A percentile compares a stretch with the other conserved stretches of the same genome.
phyloP scores from a whole-genome alignment of 2,113 vertebrate species.

The Mystacornis crossleyi region DNA sequence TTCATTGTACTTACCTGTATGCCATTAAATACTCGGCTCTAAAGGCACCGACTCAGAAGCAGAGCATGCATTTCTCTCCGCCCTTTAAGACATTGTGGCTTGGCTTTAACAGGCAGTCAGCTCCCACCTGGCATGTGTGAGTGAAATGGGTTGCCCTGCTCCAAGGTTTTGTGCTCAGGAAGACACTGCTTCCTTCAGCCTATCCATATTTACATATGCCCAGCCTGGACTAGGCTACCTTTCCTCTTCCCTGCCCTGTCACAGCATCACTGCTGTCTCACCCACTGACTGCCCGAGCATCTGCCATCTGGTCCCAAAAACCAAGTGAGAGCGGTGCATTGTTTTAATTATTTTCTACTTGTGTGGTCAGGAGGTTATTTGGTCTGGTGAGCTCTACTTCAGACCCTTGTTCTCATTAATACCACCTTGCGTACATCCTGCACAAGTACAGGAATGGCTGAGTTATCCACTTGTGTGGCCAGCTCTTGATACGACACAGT shows the following conservation, averaged over 20 bases:
- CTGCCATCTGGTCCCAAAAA: conserved; percentile 73
- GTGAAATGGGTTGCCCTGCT: neutral
- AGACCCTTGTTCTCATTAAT: conserved; percentile 67
- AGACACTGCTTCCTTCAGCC: neutral
- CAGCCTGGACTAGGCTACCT: neutral
- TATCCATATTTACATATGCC: neutral
- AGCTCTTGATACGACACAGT: conserved; percentile 64
- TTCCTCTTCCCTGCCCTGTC: neutral
- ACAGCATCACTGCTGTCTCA: conserved; percentile 13
- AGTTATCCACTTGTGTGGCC: conserved; percentile 82
- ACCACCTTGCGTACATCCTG: conserved; percentile 69
- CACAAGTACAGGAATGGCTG: conserved; percentile 14
- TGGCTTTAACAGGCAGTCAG: neutral
- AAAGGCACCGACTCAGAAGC: neutral
- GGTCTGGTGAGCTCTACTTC: conserved; percentile 70
- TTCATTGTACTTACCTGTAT: neutral
- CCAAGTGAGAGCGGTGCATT: conserved; percentile 60
- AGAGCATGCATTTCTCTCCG: neutral
- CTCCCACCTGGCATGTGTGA: neutral
- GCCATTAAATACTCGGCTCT: neutral
- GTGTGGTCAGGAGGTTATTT: conserved; percentile 83
- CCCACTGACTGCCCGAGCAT: conserved; percentile 58
- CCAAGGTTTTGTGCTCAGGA: neutral
- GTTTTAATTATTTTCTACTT: conserved; percentile 82
- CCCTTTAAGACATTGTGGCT: neutral